A percentile compares a stretch with the other conserved stretches of the same genome.
These are phyloP conservation scores for Ameiurus melas DNA, from an alignment of 2,113 vertebrate species.

Conservation along the genomic window DNA sequence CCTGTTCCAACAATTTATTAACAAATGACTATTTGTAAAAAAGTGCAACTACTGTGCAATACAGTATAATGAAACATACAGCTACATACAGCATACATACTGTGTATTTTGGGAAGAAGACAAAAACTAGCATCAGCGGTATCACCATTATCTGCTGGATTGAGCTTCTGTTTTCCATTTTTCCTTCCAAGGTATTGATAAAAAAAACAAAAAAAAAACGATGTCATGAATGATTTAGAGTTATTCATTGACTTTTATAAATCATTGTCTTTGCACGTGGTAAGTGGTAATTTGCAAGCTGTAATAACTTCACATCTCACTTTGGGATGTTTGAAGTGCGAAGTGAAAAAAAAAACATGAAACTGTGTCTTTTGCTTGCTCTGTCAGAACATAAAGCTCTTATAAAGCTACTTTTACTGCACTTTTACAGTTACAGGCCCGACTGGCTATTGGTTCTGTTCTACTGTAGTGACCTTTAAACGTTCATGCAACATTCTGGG, in stretches of 20 bases:
- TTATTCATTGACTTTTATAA: too few species aligned
- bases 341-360: neutral
- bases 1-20: neutral
- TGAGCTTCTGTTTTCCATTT: too few species aligned
- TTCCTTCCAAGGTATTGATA: too few species aligned
- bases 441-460: neutral
- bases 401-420: too few species aligned
- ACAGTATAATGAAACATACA: neutral
- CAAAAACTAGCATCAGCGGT: neutral
- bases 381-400: neutral
- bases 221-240: too few species aligned
- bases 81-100: too few species aligned
- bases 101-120: neutral
- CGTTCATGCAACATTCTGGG: too few species aligned
- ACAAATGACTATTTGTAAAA: too few species aligned
- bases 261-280: too few species aligned
- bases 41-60: too few species aligned
- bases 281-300: neutral
- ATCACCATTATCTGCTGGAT: neutral
- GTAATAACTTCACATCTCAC: neutral
- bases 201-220: too few species aligned
- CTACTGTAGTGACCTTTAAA: too few species aligned
- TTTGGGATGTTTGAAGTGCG: neutral
- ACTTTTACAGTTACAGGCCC: neutral
- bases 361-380: neutral